Evolutionary conservation across 2,113 vertebrate species (phyloP).

Genomic region (Castor canadensis): DNA sequence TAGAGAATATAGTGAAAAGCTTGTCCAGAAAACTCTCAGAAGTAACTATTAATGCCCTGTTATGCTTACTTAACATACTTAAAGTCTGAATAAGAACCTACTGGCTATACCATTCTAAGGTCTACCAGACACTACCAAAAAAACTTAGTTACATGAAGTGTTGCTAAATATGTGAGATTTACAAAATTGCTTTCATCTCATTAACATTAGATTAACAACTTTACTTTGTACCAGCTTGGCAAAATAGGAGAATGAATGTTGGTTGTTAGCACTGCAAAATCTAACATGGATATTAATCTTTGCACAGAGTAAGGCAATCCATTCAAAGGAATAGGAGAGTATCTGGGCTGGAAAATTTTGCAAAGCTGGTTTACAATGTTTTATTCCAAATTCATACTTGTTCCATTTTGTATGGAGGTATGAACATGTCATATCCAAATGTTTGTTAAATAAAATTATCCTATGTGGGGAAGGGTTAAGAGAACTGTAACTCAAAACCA

Average conservation of each 20-base stretch:
- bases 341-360: constrained; percentile 72
- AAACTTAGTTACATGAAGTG: background rate
- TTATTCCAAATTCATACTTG: constrained; percentile 65
- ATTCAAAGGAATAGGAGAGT: background rate
- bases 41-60: constrained; percentile 37
- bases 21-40: constrained; percentile 37
- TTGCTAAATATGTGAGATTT: constrained; percentile 58
- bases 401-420: background rate
- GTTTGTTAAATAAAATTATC: constrained; percentile 15
- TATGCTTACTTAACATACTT: constrained; percentile 39
- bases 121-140: constrained; percentile 49
- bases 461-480: background rate
- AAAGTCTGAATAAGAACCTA: constrained; percentile 62
- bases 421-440: background rate
- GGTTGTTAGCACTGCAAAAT: constrained; percentile 32
- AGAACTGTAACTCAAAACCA: constrained; percentile 6
- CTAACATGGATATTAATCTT: constrained; percentile 51
- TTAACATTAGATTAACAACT: constrained; percentile 72
- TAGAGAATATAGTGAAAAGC: constrained; percentile 56
- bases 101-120: constrained; percentile 36
- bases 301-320: constrained; percentile 55
- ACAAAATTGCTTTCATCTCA: constrained; percentile 64
- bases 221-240: constrained; percentile 77
- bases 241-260: constrained; percentile 66
- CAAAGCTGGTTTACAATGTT: constrained; percentile 80